Percentiles rank a stretch among this genome's conserved stretches.
Conservation (phyloP, 2,113 vertebrate species). For the Oxygymnocypris stewartii region DNA sequence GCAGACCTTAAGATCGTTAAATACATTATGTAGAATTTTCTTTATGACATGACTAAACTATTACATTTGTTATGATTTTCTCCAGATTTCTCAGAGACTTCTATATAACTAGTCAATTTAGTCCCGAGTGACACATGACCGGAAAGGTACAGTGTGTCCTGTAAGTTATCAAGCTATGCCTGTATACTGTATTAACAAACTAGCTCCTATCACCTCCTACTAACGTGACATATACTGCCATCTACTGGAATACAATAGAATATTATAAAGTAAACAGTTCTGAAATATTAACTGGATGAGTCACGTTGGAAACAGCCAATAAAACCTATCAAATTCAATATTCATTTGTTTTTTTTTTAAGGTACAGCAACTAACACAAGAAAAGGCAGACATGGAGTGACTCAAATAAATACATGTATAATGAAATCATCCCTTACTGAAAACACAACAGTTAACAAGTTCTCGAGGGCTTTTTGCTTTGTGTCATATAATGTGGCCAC, state of each 20-base stretch:
- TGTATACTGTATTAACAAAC: background rate
- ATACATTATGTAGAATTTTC: background rate
- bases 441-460: background rate
- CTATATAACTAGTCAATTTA: background rate
- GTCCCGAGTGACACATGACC: background rate
- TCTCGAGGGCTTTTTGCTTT: background rate
- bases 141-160: background rate
- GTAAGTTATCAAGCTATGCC: background rate
- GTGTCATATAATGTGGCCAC: background rate
- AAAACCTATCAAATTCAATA: background rate
- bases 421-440: background rate
- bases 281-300: background rate
- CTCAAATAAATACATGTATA: background rate
- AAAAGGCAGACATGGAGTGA: background rate
- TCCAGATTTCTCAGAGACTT: background rate
- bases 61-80: background rate
- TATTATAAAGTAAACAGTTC: background rate
- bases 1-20: background rate
- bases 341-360: background rate
- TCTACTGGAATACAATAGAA: conserved; percentile 13
- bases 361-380: background rate
- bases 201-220: background rate
- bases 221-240: background rate
- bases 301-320: background rate
- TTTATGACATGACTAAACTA: background rate